phyloP scores from a whole-genome alignment of 1,140 invertebrate genomes.

The Antheraea pernyi region DNA sequence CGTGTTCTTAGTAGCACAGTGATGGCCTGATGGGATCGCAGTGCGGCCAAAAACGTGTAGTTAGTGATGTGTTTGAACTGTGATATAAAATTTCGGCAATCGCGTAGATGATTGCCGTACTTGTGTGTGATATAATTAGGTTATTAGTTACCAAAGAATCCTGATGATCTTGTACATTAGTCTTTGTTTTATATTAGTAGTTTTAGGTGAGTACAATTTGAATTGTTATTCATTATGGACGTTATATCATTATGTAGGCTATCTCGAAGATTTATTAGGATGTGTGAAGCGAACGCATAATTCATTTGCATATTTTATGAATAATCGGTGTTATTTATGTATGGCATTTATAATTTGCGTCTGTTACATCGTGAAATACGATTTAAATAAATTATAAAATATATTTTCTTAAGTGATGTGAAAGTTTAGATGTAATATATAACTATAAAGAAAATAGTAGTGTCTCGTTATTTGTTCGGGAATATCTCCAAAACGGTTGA shows the following conservation, averaged over 20 bases:
- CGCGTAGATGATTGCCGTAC: constrained; percentile 70
- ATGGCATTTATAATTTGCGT: background rate
- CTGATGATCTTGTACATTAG: constrained; percentile 78
- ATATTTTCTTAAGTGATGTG: no score
- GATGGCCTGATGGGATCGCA: constrained; percentile 74
- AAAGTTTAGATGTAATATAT: no score
- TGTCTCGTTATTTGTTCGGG: no score
- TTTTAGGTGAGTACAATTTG: constrained; percentile 62
- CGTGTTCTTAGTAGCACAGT: constrained; percentile 64
- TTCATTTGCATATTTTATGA: constrained; percentile 2
- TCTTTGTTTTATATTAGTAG: constrained; percentile 77
- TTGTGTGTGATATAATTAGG: constrained; percentile 72
- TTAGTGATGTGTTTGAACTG: constrained; percentile 66
- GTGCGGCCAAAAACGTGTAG: constrained; percentile 65
- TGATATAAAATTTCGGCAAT: constrained; percentile 71
- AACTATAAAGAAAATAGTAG: no score
- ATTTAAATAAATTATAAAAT: background rate
- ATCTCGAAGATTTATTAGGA: constrained; percentile 15
- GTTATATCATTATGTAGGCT: constrained; percentile 10
- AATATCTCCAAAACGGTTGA: no score
- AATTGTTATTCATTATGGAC: background rate
- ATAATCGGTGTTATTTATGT: background rate
- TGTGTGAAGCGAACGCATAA: background rate
- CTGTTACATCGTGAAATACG: no score
- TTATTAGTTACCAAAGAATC: constrained; percentile 78